Percentiles rank a stretch among this genome's conserved stretches.
Conservation (phyloP, 2,888 invertebrate genomes). For the Euspilapteryx auroguttella region DNA sequence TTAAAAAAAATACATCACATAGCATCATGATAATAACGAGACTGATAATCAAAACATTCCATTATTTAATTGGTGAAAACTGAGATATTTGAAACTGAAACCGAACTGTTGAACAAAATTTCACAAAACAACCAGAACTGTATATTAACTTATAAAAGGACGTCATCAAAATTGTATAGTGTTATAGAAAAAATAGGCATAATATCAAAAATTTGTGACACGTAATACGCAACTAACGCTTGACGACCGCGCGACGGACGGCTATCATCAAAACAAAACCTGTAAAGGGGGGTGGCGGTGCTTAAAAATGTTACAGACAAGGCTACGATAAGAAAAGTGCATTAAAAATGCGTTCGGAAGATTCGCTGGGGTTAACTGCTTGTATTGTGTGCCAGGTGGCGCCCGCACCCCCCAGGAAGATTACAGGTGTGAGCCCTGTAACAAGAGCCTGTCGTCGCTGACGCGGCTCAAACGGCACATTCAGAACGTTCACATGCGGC, state of each 20-base stretch:
- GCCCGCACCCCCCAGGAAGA: conserved; percentile 80
- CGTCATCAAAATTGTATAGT: too few relatives aligned
- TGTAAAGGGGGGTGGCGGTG: conserved; percentile 55
- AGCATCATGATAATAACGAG: too few relatives aligned
- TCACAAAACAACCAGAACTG: background rate
- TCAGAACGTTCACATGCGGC: conserved; percentile 90
- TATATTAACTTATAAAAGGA: too few relatives aligned
- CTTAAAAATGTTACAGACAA: conserved; percentile 31
- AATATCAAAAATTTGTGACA: too few relatives aligned
- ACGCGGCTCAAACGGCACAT: conserved; percentile 89
- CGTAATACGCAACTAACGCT: too few relatives aligned
- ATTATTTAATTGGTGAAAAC: conserved; percentile 41
- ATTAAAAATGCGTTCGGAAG: conserved; percentile 54
- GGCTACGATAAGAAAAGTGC: conserved; percentile 57
- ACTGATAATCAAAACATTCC: conserved; percentile 36
- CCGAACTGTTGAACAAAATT: conserved; percentile 17
- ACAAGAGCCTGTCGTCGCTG: conserved; percentile 85
- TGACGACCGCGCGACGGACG: conserved; percentile 40
- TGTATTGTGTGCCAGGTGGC: conserved; percentile 68
- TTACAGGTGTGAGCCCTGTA: conserved; percentile 90
- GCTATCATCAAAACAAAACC: conserved; percentile 25
- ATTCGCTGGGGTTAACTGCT: conserved; percentile 56
- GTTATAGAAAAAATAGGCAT: too few relatives aligned
- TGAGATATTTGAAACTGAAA: conserved; percentile 38
- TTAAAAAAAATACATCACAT: too few relatives aligned